phyloP scores from a whole-genome alignment of 2,113 vertebrate genomes.

The Sisor rabdophorus region DNA sequence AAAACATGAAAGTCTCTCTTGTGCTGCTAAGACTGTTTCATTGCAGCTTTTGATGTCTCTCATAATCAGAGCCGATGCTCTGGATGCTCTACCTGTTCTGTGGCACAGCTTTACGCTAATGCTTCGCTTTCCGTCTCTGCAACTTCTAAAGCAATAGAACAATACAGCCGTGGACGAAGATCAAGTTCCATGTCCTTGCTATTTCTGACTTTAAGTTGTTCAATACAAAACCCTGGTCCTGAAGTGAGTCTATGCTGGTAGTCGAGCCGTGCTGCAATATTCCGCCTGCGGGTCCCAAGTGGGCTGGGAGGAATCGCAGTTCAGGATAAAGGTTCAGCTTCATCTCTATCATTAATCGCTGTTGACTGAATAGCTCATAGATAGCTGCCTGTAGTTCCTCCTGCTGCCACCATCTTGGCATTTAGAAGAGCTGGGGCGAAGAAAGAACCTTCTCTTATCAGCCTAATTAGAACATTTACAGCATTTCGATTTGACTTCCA shows the following conservation, averaged over 20 bases:
- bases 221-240: neutral
- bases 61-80: constrained; percentile 29
- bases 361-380: constrained; percentile 43
- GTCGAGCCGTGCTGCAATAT: neutral
- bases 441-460: constrained; percentile 18
- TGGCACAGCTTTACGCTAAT: neutral
- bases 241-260: neutral
- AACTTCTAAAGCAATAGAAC: neutral
- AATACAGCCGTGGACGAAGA: neutral
- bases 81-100: constrained; percentile 36
- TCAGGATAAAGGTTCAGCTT: constrained; percentile 9
- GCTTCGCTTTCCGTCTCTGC: neutral
- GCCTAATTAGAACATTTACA: constrained; percentile 34
- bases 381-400: constrained; percentile 34
- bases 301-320: neutral
- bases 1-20: constrained; percentile 58
- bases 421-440: neutral
- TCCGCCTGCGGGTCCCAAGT: neutral
- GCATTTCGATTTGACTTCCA: no score
- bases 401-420: constrained; percentile 13
- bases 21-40: constrained; percentile 42
- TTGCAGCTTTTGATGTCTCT: constrained; percentile 54
- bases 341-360: constrained; percentile 45
- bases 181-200: neutral
- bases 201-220: neutral